Evolutionary conservation across 2,797 vertebrate genomes (phyloP).

Genomic region (Scomberomorus guttatus): DNA sequence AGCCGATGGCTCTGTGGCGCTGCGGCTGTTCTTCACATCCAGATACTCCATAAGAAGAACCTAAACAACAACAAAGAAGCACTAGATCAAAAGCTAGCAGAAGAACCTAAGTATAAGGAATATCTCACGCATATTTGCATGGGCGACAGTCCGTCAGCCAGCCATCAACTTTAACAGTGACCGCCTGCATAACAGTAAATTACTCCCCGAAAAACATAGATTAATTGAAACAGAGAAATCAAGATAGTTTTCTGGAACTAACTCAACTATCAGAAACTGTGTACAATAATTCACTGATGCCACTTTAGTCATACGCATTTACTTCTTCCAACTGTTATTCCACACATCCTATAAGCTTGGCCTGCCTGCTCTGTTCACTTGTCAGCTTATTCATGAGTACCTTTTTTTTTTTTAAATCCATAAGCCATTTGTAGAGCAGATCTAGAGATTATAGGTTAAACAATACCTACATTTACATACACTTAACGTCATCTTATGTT

Average conservation of each 20-base stretch:
- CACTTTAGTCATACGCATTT: not conserved
- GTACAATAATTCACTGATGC: not conserved
- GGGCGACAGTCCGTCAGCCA: not conserved
- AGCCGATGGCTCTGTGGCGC: slow-evolving; percentile 91
- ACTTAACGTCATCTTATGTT: not conserved
- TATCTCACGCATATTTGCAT: not conserved
- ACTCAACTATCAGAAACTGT: not conserved
- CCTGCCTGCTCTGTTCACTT: not conserved
- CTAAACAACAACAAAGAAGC: slow-evolving; percentile 74
- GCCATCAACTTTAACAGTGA: too few relatives aligned
- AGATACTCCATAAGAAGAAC: slow-evolving; percentile 97
- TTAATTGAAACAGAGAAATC: not conserved
- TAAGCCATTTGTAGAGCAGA: slow-evolving; percentile 1
- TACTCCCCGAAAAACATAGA: not conserved
- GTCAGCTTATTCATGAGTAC: slow-evolving; percentile 9
- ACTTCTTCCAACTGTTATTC: not conserved
- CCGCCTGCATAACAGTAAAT: not conserved
- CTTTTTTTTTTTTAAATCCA: not conserved
- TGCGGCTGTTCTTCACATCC: slow-evolving; percentile 97
- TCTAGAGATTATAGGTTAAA: not conserved
- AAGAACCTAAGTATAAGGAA: not conserved
- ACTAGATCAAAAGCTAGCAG: not conserved
- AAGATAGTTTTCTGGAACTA: not conserved
- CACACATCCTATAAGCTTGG: slow-evolving; percentile 2
- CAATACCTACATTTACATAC: not conserved